These are phyloP conservation scores for Centropus unirufus DNA, from an alignment of 2,113 vertebrate species.

Conservation along the genomic window DNA sequence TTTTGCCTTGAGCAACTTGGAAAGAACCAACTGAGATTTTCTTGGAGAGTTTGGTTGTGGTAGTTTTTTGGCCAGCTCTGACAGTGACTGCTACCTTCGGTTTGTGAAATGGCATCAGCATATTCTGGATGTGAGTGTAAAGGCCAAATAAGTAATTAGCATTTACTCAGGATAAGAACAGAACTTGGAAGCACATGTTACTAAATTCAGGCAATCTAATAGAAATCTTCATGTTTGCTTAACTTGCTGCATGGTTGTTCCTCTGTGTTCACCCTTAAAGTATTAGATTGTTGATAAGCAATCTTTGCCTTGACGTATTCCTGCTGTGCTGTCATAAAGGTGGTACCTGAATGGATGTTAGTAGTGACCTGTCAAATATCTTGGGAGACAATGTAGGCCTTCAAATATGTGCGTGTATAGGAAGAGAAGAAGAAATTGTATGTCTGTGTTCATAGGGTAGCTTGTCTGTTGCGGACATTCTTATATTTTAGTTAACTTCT, in stretches of 20 bases:
- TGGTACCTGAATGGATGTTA: background rate
- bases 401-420: background rate
- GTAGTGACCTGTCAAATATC: background rate
- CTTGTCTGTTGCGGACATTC: background rate
- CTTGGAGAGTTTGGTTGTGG: background rate
- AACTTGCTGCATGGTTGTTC: background rate
- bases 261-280: background rate
- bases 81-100: background rate
- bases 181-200: fast-evolving
- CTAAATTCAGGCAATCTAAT: background rate
- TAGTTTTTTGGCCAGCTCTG: background rate
- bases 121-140: background rate
- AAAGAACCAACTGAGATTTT: background rate
- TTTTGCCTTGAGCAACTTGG: background rate
- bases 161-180: background rate
- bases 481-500: background rate
- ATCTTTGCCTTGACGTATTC: background rate
- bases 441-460: background rate
- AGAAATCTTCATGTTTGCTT: background rate
- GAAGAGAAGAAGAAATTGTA: background rate
- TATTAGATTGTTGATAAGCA: background rate
- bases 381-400: background rate
- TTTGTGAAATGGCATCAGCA: background rate
- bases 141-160: background rate
- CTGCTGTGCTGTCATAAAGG: background rate